Evolutionary conservation across 1,140 invertebrate genomes (phyloP).

Genomic region (Tetragonula clypearis): DNA sequence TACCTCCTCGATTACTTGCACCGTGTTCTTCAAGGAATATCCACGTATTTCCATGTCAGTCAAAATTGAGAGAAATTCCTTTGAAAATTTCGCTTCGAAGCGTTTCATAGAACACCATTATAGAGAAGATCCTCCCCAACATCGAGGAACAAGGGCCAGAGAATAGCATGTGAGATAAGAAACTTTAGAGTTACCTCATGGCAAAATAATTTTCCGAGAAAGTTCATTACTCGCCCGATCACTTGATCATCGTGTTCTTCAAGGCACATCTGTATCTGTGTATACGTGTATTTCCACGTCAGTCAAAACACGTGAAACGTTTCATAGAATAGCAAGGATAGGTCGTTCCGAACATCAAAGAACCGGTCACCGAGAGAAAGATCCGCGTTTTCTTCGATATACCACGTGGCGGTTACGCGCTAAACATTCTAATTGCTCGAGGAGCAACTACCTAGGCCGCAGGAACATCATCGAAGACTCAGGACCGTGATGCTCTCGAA

Average conservation of each 20-base stretch:
- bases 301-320: not conserved
- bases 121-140: not conserved
- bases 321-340: not conserved
- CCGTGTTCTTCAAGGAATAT: not conserved
- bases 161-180: not conserved
- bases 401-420: constrained; percentile 20
- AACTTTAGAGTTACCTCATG: not conserved
- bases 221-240: not conserved
- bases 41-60: not conserved
- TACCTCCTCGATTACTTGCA: not conserved
- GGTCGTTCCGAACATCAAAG: not conserved
- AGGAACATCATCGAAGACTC: constrained; percentile 65
- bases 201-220: not conserved
- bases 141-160: not conserved
- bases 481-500: constrained; percentile 65
- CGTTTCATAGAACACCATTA: not conserved
- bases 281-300: not conserved
- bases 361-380: not conserved
- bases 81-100: not conserved
- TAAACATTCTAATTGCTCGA: constrained; percentile 66
- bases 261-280: not conserved
- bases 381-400: not conserved
- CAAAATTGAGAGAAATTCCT: not conserved
- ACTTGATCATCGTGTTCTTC: not conserved
- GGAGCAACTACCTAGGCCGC: constrained; percentile 59